phyloP scores from a whole-genome alignment of 2,797 vertebrate species.

The Glossophaga mutica region DNA sequence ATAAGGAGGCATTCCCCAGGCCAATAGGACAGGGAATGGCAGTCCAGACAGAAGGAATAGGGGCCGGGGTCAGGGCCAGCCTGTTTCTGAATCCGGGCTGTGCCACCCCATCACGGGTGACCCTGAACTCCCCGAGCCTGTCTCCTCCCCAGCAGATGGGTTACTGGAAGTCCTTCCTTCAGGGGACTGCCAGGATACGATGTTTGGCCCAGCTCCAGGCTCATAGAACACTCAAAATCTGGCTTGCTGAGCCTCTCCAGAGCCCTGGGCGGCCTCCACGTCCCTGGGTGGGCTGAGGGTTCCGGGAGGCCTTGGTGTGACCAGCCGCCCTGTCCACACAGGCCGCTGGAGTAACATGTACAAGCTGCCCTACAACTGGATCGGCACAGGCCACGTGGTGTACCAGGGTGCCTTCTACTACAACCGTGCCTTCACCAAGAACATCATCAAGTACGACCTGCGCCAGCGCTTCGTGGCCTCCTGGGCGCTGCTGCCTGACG shows the following conservation, averaged over 20 bases:
- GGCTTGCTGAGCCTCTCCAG: background rate
- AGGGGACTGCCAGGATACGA: fast-evolving
- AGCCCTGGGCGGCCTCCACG: background rate
- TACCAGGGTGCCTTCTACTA: constrained; percentile 96
- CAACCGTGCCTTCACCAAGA: constrained; percentile 98
- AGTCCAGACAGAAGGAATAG: background rate
- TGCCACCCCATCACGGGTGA: background rate
- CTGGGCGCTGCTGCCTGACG: constrained; percentile 94
- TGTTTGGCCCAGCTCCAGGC: background rate
- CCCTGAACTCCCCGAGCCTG: background rate
- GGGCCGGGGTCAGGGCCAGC: background rate
- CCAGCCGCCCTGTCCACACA: constrained; percentile 3
- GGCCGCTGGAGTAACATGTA: constrained; percentile 98
- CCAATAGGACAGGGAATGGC: background rate
- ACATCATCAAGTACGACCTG: constrained; percentile 98
- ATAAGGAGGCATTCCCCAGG: background rate
- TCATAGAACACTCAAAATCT: background rate
- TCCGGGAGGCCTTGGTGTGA: background rate
- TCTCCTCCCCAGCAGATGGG: background rate
- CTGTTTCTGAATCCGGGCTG: background rate
- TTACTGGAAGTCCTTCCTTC: background rate
- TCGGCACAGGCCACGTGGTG: constrained; percentile 97
- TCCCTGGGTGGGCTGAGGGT: background rate
- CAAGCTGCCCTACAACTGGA: constrained; percentile 99
- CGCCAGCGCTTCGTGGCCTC: constrained; percentile 93